Evolutionary conservation across 2,113 vertebrate genomes (phyloP), one percentile per base, ranked within the genome.

Genomic region (Numida meleagris): DNA sequence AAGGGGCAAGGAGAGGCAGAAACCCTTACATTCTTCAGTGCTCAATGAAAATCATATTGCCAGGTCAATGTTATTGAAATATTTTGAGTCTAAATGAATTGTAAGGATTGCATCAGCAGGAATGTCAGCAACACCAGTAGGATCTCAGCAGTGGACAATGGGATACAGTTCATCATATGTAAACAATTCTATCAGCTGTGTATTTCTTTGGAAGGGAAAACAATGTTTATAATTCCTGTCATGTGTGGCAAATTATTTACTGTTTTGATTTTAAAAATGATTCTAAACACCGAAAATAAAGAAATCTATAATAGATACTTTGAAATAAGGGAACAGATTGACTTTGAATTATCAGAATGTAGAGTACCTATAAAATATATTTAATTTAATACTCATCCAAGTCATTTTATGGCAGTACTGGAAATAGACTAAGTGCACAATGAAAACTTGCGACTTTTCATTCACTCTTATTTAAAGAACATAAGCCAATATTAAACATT

Each of bases 111-210:
- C 45, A 71, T 87, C 71, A 91, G 62, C 51, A 96, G 61, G 77
- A 95, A 96, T 89, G 63, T 77, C 48, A 91, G 27, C 75, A 92
- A 94, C 75, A 96, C 46, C 66, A 91, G 83, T 87, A 65, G 59
- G 36, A 53, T 34, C 50, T 67, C 53, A 82, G 89, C 82, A 93
- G 76, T 70, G 59, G 46, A 81, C 80, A 75, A 53, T 25, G 80
- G 75, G 73, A 81, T 86, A 82, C 79, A 73, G 71, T 61, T 85
- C 65, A 33, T 89, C 33, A 21, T 25, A n/a, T 19, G 21, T 38
- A 38, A 9, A 53, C 12, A 89, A 34, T 23, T 63, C n/a, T 45
- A 38, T 15, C 78, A 86, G 55, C 36, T 82, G 12, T 20, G 33
- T 45, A 10, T 68, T 68, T 66, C 4, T 43, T 15, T 65, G 16